Evolutionary conservation across 2,888 invertebrate genomes (phyloP), one percentile per base, ranked within the genome.

Genomic region (Limulus polyphemus): DNA sequence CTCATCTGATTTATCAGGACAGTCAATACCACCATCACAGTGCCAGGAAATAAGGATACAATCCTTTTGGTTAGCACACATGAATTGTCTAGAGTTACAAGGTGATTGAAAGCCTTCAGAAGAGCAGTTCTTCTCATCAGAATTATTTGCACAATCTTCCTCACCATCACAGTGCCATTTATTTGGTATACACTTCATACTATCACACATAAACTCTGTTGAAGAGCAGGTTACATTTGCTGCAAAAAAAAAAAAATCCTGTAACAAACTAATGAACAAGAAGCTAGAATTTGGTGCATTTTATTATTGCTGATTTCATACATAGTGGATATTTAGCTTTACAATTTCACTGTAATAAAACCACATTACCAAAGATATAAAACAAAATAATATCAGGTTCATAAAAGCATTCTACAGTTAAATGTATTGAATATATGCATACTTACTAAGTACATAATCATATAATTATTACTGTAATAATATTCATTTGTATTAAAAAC

Each of bases 131-230:
- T 54, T 47, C 49, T 71, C 71, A 58, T 71, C 71, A 3, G 70
- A 68, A 11, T 64, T 65, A 59, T 71, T 70, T 51, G 56, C 50
- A 51, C 71, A 71, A 55, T 71, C 71, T 70, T 89, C 81, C 78
- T 83, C 83, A 1, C 76, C 81, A 59, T 71, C 71, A 60, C 71
- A 71, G 9, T 61, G 56, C 70, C 70, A 71, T 11, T 62, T 61
- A 16, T 58, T 52, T 11, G 69, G 64, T n/a, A 71, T 67, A 51
- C 71, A 71, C 49, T 68, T 65, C 58, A 79, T 78, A 76, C 84
- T 80, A 32, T 74, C 74, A 69, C 88, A 88, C 17, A 76, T 74
- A 73, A 84, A 88, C 0, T 82, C 84, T 0, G 77, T 78, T 4
- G 64, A 9, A 9, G 62, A 55, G 49, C 69, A 69, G 13, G 57